Evolutionary conservation across 2,888 invertebrate genomes (phyloP), one percentile per base, ranked within the genome.

Genomic region (Pseudococcus jackbeardsleyi): DNA sequence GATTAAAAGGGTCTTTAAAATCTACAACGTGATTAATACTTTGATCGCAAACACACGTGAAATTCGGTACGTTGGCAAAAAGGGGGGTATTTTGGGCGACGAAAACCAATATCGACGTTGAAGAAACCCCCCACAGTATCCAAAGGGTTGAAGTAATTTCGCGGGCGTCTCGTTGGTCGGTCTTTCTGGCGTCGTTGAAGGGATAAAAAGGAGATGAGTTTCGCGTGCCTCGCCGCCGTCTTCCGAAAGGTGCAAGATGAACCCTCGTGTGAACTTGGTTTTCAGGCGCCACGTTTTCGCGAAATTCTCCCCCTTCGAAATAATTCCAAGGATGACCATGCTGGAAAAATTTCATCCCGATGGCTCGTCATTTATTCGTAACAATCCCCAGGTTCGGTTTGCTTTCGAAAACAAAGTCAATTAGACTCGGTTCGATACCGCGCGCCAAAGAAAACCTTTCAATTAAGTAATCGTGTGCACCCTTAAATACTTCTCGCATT

Each of bases 141-240:
- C 26, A 72, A 33, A 33, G 12, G 33, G 68, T 26, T 72, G 68
- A 72, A 72, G 26, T 72, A 72, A 72, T 72, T 72, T 72, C 26
- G 68, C 68, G 68, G 68, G 68, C 68, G 68, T 72, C 68, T 72
- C 68, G 26, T 26, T 72, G 68, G 68, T 72, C 26, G 68, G 68
- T 72, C 68, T 72, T 33, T 26, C 68, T 72, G 68, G 68, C 68
- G 68, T 72, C 68, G 15, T 33, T 15, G 68, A 33, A 22, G 26
- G 68, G 22, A 33, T 64, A 72, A 26, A 72, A 11, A 26, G 1
- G 15, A 72, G 33, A 72, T 15, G 68, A 59, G 19, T 19, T 59
- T 59, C 59, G 59, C 59, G 68, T 72, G 26, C 26, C 26, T 1
- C 26, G 26, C 3, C 26, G 26, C 26, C 64, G 33, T 72, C 33